phyloP scores from a whole-genome alignment of 2,113 vertebrate species.

The Rafetus swinhoei region DNA sequence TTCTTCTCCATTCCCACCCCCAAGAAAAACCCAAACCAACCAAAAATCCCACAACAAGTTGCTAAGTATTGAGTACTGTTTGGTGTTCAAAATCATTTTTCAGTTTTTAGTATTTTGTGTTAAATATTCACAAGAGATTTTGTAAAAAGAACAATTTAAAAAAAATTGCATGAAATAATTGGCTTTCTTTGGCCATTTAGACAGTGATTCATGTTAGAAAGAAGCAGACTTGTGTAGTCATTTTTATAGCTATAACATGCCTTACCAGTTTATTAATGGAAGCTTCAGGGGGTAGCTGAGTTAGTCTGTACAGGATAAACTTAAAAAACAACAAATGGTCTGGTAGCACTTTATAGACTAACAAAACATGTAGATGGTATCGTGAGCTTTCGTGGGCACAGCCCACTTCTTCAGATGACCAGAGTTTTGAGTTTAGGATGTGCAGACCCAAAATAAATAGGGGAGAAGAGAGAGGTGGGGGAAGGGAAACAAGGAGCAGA shows the following conservation, averaged over 20 bases:
- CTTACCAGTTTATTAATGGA: fast-evolving
- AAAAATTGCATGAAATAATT: neutral
- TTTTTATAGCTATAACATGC: neutral
- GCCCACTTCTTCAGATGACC: no score
- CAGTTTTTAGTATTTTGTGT: neutral
- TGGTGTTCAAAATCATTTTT: neutral
- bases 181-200: neutral
- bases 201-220: neutral
- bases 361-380: no score
- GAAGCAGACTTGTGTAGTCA: neutral
- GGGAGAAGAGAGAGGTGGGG: no score
- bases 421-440: no score
- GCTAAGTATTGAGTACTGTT: neutral
- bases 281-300: no score
- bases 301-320: no score
- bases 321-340: no score
- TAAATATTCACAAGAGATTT: neutral
- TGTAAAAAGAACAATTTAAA: neutral
- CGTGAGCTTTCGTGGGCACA: no score
- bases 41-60: neutral
- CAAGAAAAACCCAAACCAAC: neutral
- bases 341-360: no score
- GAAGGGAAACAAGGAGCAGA: no score
- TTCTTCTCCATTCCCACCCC: neutral
- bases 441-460: no score